Evolutionary conservation across 2,113 vertebrate genomes (phyloP).

Genomic region (Panurus biarmicus): DNA sequence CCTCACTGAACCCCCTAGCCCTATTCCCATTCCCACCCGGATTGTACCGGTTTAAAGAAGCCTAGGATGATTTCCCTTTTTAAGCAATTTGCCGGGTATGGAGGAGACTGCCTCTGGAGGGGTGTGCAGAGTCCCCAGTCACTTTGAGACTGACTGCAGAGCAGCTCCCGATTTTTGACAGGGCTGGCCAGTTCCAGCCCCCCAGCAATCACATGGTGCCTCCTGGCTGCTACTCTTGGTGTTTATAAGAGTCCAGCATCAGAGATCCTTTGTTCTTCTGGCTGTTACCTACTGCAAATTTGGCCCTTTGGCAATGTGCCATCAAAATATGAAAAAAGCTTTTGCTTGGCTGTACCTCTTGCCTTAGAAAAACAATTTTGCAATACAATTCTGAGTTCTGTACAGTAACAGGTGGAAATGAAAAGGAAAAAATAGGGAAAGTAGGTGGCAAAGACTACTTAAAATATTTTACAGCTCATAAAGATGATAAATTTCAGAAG

Average conservation of each 20-base stretch:
- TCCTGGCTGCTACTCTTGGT: neutral
- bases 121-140: neutral
- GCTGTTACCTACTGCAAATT: neutral
- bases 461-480: neutral
- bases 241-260: neutral
- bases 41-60: neutral
- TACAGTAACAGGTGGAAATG: neutral
- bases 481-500: neutral
- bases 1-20: neutral
- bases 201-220: fast-evolving
- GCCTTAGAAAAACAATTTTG: neutral
- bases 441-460: neutral
- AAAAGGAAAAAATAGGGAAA: neutral
- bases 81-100: neutral
- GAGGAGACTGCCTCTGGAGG: neutral
- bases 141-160: neutral
- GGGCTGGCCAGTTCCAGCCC: neutral
- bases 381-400: neutral
- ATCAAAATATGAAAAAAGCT: neutral
- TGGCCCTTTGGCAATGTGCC: fast-evolving
- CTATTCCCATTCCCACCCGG: neutral
- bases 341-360: neutral
- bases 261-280: neutral
- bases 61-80: neutral
- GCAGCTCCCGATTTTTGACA: neutral